Conservation (phyloP, 2,888 invertebrate species). For the Pseudococcus longispinus region DNA sequence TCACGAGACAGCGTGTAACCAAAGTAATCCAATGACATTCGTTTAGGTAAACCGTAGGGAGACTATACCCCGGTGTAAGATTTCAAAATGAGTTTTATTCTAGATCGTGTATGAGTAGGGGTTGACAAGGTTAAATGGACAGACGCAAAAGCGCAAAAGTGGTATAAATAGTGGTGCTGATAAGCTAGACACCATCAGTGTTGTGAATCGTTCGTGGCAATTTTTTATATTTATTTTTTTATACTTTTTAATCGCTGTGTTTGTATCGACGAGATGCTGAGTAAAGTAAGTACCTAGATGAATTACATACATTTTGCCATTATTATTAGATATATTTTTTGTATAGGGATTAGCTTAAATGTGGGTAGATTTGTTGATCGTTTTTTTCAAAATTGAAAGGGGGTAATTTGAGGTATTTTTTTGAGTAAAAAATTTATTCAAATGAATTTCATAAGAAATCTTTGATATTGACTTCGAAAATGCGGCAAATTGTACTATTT, state of each 20-base stretch:
- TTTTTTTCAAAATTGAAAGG: neutral
- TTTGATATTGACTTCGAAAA: no score
- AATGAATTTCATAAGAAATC: no score
- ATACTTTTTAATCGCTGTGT: neutral
- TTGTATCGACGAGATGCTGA: conserved; percentile 17
- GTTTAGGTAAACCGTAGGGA: neutral
- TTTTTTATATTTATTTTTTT: conserved; percentile 16
- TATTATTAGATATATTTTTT: no score
- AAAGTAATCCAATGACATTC: conserved; percentile 25
- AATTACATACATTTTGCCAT: no score
- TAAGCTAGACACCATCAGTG: neutral
- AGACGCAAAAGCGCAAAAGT: neutral
- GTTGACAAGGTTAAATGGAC: conserved; percentile 17
- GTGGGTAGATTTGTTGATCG: no score
- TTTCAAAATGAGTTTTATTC: neutral
- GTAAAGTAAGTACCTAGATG: conserved; percentile 42
- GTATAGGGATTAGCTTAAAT: no score
- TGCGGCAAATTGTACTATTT: neutral
- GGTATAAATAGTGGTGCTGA: neutral
- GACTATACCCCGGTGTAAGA: conserved; percentile 22
- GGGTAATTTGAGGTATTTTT: no score
- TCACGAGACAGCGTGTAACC: conserved; percentile 1
- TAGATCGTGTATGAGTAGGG: neutral
- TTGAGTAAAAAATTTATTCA: neutral
- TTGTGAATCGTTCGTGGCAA: neutral